Conservation (phyloP, 2,888 invertebrate genomes). For the Ischnus inquisitorius region DNA sequence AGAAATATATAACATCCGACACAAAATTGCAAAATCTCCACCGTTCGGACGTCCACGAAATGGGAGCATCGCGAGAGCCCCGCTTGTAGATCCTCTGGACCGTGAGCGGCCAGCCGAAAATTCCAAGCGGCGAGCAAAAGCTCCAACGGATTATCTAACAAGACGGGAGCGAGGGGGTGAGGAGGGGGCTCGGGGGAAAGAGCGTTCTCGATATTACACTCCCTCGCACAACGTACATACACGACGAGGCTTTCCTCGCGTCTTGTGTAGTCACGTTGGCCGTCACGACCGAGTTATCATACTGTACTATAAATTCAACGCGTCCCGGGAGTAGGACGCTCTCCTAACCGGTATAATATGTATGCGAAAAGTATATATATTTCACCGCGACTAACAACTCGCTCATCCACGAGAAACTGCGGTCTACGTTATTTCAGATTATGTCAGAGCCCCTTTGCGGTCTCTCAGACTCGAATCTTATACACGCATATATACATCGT, state of each 20-base stretch:
- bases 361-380: background rate
- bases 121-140: background rate
- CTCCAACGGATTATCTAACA: constrained; percentile 50
- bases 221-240: background rate
- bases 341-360: constrained; percentile 15
- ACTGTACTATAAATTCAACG: constrained; percentile 55
- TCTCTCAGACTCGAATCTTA: background rate
- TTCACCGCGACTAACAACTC: background rate
- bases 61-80: constrained; percentile 22
- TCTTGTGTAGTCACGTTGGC: constrained; percentile 17
- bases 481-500: too few species aligned
- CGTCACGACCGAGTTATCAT: constrained; percentile 58
- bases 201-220: constrained; percentile 2
- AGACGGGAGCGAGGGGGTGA: constrained; percentile 18
- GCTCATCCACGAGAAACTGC: constrained; percentile 3
- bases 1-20: background rate
- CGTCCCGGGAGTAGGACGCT: constrained; percentile 26
- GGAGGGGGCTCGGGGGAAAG: background rate
- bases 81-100: constrained; percentile 26
- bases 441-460: constrained; percentile 31
- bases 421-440: constrained; percentile 16
- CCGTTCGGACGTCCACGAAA: background rate
- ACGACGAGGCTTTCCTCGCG: constrained; percentile 31
- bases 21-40: constrained; percentile 18
- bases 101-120: background rate